These are phyloP conservation scores for Torymus texanus DNA, from an alignment of 2,888 invertebrate genomes.

Conservation along the genomic window DNA sequence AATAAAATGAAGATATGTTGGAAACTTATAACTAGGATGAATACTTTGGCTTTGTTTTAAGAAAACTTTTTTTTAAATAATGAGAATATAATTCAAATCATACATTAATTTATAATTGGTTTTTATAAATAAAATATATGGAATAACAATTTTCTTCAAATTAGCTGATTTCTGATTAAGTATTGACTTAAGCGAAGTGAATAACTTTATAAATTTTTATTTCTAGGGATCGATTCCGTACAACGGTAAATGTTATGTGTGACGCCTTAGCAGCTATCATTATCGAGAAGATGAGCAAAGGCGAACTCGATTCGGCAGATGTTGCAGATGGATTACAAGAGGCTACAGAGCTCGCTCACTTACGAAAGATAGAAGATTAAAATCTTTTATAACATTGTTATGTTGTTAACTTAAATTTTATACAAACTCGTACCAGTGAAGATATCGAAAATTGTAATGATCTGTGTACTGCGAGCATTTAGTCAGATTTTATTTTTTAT, in stretches of 20 bases:
- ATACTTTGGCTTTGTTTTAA: no score
- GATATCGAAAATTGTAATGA: slow-evolving; percentile 5
- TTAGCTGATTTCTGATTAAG: no score
- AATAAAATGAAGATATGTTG: no score
- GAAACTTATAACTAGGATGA: no score
- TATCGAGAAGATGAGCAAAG: slow-evolving; percentile 88
- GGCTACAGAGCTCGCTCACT: slow-evolving; percentile 65
- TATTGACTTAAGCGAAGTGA: no score
- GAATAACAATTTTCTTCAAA: no score
- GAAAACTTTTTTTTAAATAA: no score
- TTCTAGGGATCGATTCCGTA: slow-evolving; percentile 88
- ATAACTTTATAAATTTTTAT: background rate
- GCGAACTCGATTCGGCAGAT: slow-evolving; percentile 78
- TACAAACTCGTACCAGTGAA: slow-evolving; percentile 37
- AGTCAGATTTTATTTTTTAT: slow-evolving; percentile 24
- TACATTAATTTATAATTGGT: no score
- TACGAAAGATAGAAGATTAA: slow-evolving; percentile 54
- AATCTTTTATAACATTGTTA: slow-evolving; percentile 14
- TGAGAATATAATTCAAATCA: no score
- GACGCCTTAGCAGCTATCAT: slow-evolving; percentile 96
- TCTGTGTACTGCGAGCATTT: background rate
- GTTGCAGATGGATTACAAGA: slow-evolving; percentile 62
- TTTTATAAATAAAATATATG: no score
- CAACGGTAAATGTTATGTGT: slow-evolving; percentile 95
- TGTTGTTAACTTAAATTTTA: slow-evolving; percentile 2